Conservation (phyloP, 2,888 invertebrate species). For the Diaphora mendica region DNA sequence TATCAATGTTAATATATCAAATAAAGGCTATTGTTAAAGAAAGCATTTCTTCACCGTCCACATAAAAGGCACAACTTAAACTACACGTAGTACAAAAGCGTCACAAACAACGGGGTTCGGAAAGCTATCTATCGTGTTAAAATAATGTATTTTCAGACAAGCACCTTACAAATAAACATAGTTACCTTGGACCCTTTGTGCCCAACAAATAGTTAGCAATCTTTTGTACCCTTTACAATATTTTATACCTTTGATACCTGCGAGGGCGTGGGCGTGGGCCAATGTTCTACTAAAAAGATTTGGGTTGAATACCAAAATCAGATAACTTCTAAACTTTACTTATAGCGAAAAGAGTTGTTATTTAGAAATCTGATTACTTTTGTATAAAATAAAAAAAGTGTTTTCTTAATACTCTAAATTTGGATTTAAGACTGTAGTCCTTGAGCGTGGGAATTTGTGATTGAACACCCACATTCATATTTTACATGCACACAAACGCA, state of each 20-base stretch:
- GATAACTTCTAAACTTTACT: neutral
- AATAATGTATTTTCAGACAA: conserved; percentile 14
- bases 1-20: neutral
- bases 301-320: neutral
- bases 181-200: conserved; percentile 13
- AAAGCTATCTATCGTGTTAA: conserved; percentile 14
- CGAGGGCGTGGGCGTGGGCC: conserved; percentile 1
- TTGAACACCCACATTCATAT: too few species aligned
- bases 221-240: conserved; percentile 13
- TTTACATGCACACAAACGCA: too few species aligned
- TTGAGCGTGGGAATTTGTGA: too few species aligned
- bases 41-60: neutral
- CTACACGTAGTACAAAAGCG: conserved; percentile 11
- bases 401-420: neutral
- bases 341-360: neutral
- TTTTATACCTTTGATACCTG: conserved; percentile 6
- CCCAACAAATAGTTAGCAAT: conserved; percentile 19
- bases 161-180: conserved; percentile 15
- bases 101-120: conserved; percentile 8
- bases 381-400: neutral
- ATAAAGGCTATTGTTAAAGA: neutral
- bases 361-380: neutral
- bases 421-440: too few species aligned
- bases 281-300: neutral
- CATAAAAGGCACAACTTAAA: neutral